phyloP scores from a whole-genome alignment of 23 tunicate genomes.

The Halocynthia aurantium region DNA sequence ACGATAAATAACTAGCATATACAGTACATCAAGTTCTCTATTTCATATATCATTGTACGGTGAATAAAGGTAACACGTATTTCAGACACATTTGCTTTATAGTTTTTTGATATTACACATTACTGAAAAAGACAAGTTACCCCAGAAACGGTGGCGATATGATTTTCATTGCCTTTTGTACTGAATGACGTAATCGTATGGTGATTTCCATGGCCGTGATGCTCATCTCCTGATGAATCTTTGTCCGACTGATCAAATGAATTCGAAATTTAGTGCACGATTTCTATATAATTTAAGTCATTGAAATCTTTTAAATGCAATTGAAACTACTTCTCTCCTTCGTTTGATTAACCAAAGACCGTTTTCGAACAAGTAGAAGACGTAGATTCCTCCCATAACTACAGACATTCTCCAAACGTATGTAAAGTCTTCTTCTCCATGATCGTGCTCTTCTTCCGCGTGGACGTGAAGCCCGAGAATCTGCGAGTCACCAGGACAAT shows the following conservation, averaged over 20 bases:
- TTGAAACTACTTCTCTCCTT: not conserved
- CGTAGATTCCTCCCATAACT: constrained; percentile 58
- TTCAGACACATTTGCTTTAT: too few species aligned
- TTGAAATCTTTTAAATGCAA: not conserved
- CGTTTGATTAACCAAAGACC: constrained; percentile 9
- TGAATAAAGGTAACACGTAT: not conserved
- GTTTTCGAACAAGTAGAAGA: constrained; percentile 55
- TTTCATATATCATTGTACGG: not conserved
- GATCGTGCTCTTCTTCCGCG: constrained; percentile 16
- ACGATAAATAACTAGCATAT: too few species aligned
- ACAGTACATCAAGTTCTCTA: not conserved
- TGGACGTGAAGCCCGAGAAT: constrained; percentile 18
- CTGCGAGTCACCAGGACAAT: not conserved
- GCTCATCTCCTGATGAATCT: not conserved
- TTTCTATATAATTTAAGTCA: not conserved
- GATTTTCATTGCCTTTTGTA: too few species aligned
- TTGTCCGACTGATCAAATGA: not conserved
- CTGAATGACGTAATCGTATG: too few species aligned
- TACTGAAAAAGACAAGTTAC: too few species aligned
- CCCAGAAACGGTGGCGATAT: too few species aligned
- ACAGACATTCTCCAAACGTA: constrained; percentile 58
- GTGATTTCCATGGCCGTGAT: too few species aligned
- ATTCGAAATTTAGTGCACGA: not conserved
- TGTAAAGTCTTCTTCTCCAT: constrained; percentile 14
- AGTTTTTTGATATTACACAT: too few species aligned